A percentile compares a stretch with the other conserved stretches of the same genome.
Evolutionary conservation across 2,113 vertebrate species (phyloP).

Genomic region (Bucco capensis): DNA sequence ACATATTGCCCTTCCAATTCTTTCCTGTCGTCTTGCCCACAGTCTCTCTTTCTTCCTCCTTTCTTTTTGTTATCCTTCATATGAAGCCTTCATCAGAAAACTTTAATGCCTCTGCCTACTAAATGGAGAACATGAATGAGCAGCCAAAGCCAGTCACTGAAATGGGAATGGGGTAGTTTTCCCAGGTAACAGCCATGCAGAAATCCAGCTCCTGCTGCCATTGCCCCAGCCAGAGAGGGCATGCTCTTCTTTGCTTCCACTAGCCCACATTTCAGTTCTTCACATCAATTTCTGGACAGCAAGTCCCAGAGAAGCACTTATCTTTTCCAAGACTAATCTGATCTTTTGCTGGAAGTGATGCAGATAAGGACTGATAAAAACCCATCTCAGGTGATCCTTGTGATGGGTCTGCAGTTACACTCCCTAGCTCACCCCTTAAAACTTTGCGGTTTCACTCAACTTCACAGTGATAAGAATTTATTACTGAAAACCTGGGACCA

Average conservation of each 20-base stretch:
- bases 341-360: background rate
- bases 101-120: background rate
- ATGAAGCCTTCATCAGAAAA: background rate
- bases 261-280: background rate
- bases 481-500: background rate
- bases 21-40: background rate
- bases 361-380: background rate
- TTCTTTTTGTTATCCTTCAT: background rate
- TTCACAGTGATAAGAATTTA: background rate
- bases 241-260: background rate
- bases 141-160: background rate
- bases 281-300: background rate
- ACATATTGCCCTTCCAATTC: fast-evolving
- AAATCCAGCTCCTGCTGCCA: background rate
- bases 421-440: background rate
- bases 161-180: background rate
- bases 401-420: background rate
- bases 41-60: background rate
- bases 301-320: background rate
- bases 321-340: background rate
- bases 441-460: background rate
- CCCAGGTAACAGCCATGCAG: fast-evolving
- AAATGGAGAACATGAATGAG: background rate
- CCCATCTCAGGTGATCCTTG: background rate
- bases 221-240: background rate